Evolutionary conservation across 2,113 vertebrate genomes (phyloP).

Genomic region (Oriolus oriolus): DNA sequence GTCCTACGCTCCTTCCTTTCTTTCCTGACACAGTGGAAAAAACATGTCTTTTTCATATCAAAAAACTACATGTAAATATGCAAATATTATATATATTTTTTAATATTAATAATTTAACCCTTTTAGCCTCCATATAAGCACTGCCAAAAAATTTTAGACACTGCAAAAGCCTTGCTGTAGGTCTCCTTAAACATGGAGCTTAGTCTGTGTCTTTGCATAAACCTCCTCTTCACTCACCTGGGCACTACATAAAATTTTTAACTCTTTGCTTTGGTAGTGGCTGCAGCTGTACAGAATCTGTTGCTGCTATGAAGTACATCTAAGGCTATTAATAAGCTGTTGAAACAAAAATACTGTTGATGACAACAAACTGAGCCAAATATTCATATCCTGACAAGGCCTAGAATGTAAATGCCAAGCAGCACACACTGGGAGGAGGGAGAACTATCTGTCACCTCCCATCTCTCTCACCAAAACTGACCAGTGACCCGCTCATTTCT

Average conservation of each 20-base stretch:
- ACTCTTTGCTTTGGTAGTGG: not conserved
- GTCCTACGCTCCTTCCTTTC: not conserved
- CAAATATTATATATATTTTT: not conserved
- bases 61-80: not conserved
- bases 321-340: not conserved
- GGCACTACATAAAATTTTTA: not conserved
- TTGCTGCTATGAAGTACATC: not conserved
- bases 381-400: not conserved
- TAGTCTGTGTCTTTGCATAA: not conserved
- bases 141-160: not conserved
- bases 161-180: not conserved
- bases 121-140: not conserved
- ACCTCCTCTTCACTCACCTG: not conserved
- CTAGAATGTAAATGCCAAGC: not conserved
- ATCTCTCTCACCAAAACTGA: not conserved
- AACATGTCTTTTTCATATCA: rapidly evolving
- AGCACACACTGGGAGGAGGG: not conserved
- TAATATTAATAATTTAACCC: not conserved
- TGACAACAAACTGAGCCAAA: not conserved
- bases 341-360: not conserved
- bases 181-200: not conserved
- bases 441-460: not conserved
- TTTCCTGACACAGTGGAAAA: not conserved
- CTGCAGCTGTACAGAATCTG: not conserved
- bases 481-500: not conserved